A percentile compares a stretch with the other conserved stretches of the same genome.
Conservation (phyloP, 2,113 vertebrate genomes). For the Thinocorus orbignyianus region DNA sequence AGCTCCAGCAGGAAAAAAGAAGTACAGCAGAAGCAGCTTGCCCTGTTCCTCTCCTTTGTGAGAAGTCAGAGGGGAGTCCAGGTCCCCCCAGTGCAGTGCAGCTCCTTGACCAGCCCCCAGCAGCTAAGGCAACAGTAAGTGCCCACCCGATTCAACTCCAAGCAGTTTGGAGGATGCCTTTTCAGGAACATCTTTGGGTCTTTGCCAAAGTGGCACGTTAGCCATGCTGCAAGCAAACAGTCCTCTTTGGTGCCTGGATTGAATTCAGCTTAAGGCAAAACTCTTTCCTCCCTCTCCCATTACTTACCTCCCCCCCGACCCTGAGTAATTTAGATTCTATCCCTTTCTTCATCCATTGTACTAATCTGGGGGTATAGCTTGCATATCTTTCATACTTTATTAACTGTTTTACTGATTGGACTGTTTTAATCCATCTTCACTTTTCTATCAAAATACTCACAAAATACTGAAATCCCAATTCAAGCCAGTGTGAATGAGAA, state of each 20-base stretch:
- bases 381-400: background rate
- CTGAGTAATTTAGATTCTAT: background rate
- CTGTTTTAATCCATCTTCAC: background rate
- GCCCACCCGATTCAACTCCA: fast-evolving
- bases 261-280: background rate
- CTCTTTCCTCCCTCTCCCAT: background rate
- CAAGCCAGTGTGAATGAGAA: background rate
- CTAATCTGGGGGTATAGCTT: background rate
- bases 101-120: background rate
- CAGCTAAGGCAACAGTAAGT: background rate
- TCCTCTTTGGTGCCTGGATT: background rate
- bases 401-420: background rate
- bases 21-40: background rate
- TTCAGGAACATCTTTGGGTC: background rate
- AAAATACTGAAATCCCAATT: background rate
- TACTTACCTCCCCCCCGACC: background rate
- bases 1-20: background rate
- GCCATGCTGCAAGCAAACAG: background rate
- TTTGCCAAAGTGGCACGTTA: background rate
- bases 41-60: background rate
- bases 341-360: background rate
- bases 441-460: background rate
- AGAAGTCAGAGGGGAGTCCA: background rate
- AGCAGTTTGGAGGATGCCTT: background rate
- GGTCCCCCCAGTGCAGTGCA: fast-evolving